Base-by-base conservation (phyloP, 1,140 invertebrate species). In the Pararge aegeria region DNA sequence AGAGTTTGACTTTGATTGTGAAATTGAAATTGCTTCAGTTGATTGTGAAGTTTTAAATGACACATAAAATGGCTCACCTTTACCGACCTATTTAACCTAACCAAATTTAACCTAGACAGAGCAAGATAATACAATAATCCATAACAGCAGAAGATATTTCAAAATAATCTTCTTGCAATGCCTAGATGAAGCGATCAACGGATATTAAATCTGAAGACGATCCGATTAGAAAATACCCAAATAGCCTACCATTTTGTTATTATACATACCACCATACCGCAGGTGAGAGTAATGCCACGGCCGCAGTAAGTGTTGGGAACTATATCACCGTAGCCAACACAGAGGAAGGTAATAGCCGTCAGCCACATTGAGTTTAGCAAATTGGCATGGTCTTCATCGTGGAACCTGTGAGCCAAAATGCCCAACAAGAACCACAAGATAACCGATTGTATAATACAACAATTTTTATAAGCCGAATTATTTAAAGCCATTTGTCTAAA, bases 271-370 rank as follows among this genome's bases (percentile, higher is more conserved):
- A 97, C 96, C 90, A 98, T 96, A 84, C 97, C 97, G 85, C 96
- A 97, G 75, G 94, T 94, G 78, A 98, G 95, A 72, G 96, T 96
- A 86, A 98, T 96, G 78, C 94, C 95, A 78, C 97, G 92, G 75
- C 97, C 96, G 92, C 96, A 97, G 92, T 97, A 97, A 56, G 97
- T 98, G 91, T 97, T 97, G 72, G 97, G 97, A 74, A 98, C 97
- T 81, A 98, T 97, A 91, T 98, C 97, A 70, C 94, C 94, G 83
- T 95, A 95, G 74, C 94, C 94, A 73, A 95, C 93, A 92, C 94
- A 94, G 83, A 94, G 93, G 91, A 97, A 96, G 64, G 96, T 97
- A 86, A 96, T 96, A 81, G 95, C 95, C 73, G 96, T 97, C 92
- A 97, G 93, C 96, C 96, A 97, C 95, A 97, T 96, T 79, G 96